These are phyloP conservation scores for Bombus cullumanus DNA, from an alignment of 1,140 invertebrate genomes.

Conservation along the genomic window DNA sequence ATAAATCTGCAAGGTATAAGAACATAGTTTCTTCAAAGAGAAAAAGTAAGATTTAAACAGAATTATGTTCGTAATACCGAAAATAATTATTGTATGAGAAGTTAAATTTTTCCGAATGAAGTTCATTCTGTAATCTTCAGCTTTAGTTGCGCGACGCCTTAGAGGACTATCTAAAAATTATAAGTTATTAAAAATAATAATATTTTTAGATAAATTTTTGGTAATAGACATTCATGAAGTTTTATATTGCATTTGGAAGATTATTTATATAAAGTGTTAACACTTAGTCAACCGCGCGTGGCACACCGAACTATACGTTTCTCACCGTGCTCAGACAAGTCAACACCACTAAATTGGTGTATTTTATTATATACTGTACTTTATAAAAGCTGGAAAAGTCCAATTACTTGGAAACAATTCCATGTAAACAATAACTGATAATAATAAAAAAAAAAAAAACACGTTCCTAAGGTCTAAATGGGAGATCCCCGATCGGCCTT, in stretches of 20 bases:
- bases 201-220: slow-evolving; percentile 76
- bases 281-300: neutral
- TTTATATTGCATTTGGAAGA: slow-evolving; percentile 67
- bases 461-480: too few species aligned
- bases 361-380: too few species aligned
- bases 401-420: too few species aligned
- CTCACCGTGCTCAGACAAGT: too few species aligned
- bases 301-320: too few species aligned
- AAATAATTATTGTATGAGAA: neutral
- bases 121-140: slow-evolving; percentile 15
- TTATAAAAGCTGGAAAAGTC: too few species aligned
- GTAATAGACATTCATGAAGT: slow-evolving; percentile 68
- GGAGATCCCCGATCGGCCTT: too few species aligned
- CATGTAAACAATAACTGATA: too few species aligned
- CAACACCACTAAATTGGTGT: too few species aligned
- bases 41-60: neutral
- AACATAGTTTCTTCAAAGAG: neutral
- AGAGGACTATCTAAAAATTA: slow-evolving; percentile 64
- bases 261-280: slow-evolving; percentile 62
- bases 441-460: too few species aligned
- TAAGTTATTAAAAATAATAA: slow-evolving; percentile 73
- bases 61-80: slow-evolving; percentile 4
- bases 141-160: slow-evolving; percentile 56
- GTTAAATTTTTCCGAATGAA: neutral
- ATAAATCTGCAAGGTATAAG: neutral